Evolutionary conservation across 1,140 invertebrate species (phyloP).

Genomic region (Drosophila leontia): DNA sequence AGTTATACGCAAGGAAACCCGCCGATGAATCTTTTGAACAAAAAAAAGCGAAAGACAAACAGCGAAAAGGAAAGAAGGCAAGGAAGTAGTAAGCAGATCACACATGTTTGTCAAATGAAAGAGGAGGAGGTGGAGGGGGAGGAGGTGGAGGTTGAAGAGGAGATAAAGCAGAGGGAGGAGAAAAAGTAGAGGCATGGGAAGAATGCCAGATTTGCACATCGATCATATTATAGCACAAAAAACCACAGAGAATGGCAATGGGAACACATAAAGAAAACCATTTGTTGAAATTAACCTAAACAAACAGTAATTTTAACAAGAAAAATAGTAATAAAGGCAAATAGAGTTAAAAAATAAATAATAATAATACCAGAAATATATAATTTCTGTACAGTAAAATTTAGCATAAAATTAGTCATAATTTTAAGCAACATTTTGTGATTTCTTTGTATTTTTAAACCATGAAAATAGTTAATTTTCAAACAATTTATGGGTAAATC

Average conservation of each 20-base stretch:
- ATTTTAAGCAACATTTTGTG: background rate
- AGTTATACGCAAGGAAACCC: conserved; percentile 39
- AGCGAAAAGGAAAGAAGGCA: conserved; percentile 10
- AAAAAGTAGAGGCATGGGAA: background rate
- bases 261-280: background rate
- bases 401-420: background rate
- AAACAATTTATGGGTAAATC: background rate
- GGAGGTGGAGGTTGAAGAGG: background rate
- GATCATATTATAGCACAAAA: conserved; percentile 40
- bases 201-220: conserved; percentile 41
- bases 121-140: background rate
- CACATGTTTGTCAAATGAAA: conserved; percentile 35
- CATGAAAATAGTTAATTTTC: background rate
- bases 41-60: conserved; percentile 42
- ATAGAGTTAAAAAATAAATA: background rate
- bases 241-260: conserved; percentile 3
- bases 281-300: background rate
- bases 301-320: background rate
- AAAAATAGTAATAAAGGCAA: background rate
- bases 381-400: no score
- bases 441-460: background rate
- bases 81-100: conserved; percentile 43
- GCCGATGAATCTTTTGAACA: conserved; percentile 5
- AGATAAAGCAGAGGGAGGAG: background rate
- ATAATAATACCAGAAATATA: background rate